A percentile compares a stretch with the other conserved stretches of the same genome.
Conservation (phyloP, 2,888 invertebrate species). For the Abrostola tripartita region DNA sequence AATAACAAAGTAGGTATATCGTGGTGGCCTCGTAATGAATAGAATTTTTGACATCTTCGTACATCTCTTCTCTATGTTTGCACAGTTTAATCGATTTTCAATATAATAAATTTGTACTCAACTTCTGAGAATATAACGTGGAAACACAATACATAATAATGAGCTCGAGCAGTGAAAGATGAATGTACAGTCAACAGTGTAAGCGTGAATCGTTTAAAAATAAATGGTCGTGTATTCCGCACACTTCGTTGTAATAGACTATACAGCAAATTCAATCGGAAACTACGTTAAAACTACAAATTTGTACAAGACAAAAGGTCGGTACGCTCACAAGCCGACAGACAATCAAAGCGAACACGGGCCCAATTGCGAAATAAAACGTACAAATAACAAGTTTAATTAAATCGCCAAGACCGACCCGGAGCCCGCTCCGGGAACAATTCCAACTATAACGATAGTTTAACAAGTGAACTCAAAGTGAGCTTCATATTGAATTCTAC, state of each 20-base stretch:
- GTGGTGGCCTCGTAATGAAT: slow-evolving; percentile 6
- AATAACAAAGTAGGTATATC: background rate
- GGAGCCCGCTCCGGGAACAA: slow-evolving; percentile 72
- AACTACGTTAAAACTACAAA: slow-evolving; percentile 59
- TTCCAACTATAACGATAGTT: slow-evolving; percentile 83
- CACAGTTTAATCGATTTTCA: slow-evolving; percentile 52
- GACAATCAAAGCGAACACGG: slow-evolving; percentile 81
- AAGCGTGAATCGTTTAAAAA: slow-evolving; percentile 44
- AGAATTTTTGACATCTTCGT: slow-evolving; percentile 26
- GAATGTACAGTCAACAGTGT: slow-evolving; percentile 56
- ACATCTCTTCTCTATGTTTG: slow-evolving; percentile 31
- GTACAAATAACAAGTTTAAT: slow-evolving; percentile 88
- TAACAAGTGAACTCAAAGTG: slow-evolving; percentile 83
- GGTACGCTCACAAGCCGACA: slow-evolving; percentile 69
- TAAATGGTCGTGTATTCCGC: slow-evolving; percentile 49
- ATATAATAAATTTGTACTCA: slow-evolving; percentile 59
- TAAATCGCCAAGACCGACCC: slow-evolving; percentile 82
- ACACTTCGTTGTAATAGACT: slow-evolving; percentile 46
- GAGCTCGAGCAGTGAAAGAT: slow-evolving; percentile 63
- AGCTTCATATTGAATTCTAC: slow-evolving; percentile 78
- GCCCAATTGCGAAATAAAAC: slow-evolving; percentile 85
- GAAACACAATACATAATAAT: slow-evolving; percentile 68
- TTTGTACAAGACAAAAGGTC: slow-evolving; percentile 69
- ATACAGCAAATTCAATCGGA: slow-evolving; percentile 57
- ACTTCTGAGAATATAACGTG: slow-evolving; percentile 64